These are phyloP conservation scores for Triops longicaudatus DNA, from an alignment of 1,140 invertebrate genomes.

Conservation along the genomic window DNA sequence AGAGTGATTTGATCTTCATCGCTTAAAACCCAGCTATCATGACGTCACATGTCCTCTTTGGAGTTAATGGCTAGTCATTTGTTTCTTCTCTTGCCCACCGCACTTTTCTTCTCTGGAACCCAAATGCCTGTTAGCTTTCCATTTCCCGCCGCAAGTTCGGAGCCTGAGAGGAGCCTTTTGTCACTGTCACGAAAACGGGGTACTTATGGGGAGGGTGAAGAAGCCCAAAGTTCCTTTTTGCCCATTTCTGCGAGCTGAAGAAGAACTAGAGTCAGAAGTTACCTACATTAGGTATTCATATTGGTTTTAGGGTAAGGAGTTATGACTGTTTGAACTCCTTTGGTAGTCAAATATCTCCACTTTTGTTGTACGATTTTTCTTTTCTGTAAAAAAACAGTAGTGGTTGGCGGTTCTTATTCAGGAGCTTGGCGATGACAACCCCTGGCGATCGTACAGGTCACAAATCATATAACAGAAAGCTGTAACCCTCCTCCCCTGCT, in stretches of 20 bases:
- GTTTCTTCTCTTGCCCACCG: background rate
- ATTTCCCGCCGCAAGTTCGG: background rate
- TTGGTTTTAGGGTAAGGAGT: background rate
- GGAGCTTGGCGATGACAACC: background rate
- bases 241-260: background rate
- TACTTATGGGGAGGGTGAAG: background rate
- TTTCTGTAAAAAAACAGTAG: background rate
- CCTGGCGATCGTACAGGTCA: background rate
- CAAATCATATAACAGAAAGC: background rate
- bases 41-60: background rate
- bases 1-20: background rate
- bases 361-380: background rate
- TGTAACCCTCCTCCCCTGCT: background rate
- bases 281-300: conserved; percentile 1
- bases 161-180: background rate
- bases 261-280: background rate
- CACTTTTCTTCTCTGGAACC: background rate
- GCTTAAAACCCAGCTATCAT: background rate
- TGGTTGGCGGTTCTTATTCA: background rate
- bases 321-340: background rate
- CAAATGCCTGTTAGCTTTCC: background rate
- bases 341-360: background rate
- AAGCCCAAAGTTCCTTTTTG: background rate
- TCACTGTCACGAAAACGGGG: background rate
- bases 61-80: background rate